Evolutionary conservation across 2,888 invertebrate species (phyloP).

Genomic region (Magallana nippona): DNA sequence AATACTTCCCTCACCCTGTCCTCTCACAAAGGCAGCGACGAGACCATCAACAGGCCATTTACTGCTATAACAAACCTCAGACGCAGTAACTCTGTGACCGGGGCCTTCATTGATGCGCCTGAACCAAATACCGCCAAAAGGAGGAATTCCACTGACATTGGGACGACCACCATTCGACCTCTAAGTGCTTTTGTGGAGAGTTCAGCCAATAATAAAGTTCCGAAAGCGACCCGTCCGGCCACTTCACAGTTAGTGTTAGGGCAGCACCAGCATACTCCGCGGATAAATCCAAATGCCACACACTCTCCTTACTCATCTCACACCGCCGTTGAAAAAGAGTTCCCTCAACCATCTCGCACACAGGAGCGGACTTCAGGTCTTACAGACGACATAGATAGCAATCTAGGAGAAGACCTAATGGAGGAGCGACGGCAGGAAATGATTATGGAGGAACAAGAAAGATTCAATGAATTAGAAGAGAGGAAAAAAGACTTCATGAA

Average conservation of each 20-base stretch:
- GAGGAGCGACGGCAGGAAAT: constrained; percentile 72
- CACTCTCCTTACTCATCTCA: constrained; percentile 66
- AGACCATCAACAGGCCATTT: constrained; percentile 41
- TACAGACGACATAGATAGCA: constrained; percentile 63
- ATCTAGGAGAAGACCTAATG: constrained; percentile 67
- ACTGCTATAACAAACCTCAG: constrained; percentile 40
- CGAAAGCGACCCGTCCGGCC: constrained; percentile 42
- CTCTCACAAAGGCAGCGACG: constrained; percentile 15
- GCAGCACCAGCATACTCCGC: constrained; percentile 46
- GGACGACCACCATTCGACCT: constrained; percentile 53
- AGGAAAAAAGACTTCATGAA: constrained; percentile 66
- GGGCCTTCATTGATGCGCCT: constrained; percentile 67
- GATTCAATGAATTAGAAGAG: constrained; percentile 59
- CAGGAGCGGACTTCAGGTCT: constrained; percentile 49
- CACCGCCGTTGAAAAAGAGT: constrained; percentile 60
- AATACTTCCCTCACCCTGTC: constrained; percentile 8
- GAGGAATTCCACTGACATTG: constrained; percentile 59
- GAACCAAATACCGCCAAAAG: constrained; percentile 49
- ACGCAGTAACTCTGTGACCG: constrained; percentile 69
- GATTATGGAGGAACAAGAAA: constrained; percentile 66
- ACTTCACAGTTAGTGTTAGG: constrained; percentile 50
- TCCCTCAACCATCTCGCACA: constrained; percentile 46
- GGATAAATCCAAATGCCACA: constrained; percentile 52
- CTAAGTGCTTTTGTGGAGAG: constrained; percentile 56
- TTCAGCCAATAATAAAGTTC: constrained; percentile 17